phyloP scores from a whole-genome alignment of 1,140 invertebrate genomes.

The Macrocentrus cingulum region DNA sequence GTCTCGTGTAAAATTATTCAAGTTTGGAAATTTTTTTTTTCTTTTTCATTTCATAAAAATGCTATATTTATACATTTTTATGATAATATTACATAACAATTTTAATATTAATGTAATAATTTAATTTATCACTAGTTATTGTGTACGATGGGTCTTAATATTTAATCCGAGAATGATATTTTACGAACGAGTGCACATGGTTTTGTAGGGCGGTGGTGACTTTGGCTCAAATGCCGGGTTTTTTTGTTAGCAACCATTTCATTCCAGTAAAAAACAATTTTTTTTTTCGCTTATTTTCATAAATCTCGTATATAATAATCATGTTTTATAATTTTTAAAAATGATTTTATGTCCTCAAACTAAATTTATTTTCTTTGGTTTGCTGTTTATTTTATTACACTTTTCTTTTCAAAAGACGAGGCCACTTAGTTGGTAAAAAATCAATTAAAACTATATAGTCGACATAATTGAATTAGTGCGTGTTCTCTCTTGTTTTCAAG shows the following conservation, averaged over 20 bases:
- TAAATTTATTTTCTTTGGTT: neutral
- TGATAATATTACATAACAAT: constrained; percentile 31
- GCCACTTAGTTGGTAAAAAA: constrained; percentile 23
- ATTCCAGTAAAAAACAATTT: too few species aligned
- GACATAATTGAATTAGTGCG: neutral
- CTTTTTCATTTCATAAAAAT: constrained; percentile 40
- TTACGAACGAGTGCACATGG: constrained; percentile 26
- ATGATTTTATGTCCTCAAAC: neutral
- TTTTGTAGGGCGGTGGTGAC: neutral
- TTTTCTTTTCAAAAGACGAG: constrained; percentile 20
- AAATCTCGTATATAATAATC: too few species aligned
- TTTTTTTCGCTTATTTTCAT: too few species aligned
- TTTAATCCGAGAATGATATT: constrained; percentile 41
- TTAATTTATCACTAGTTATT: constrained; percentile 44
- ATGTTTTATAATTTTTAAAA: too few species aligned
- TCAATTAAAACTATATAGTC: neutral
- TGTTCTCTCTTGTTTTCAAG: neutral
- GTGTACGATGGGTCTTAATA: constrained; percentile 38
- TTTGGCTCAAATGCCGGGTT: neutral
- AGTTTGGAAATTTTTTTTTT: constrained; percentile 20
- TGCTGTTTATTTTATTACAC: neutral
- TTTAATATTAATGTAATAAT: constrained; percentile 40
- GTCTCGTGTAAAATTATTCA: neutral
- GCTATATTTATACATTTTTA: constrained; percentile 40
- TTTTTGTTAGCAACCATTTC: too few species aligned